A percentile compares a stretch with the other conserved stretches of the same genome.
Evolutionary conservation across 2,113 vertebrate species (phyloP).

Genomic region (Alosa alosa): DNA sequence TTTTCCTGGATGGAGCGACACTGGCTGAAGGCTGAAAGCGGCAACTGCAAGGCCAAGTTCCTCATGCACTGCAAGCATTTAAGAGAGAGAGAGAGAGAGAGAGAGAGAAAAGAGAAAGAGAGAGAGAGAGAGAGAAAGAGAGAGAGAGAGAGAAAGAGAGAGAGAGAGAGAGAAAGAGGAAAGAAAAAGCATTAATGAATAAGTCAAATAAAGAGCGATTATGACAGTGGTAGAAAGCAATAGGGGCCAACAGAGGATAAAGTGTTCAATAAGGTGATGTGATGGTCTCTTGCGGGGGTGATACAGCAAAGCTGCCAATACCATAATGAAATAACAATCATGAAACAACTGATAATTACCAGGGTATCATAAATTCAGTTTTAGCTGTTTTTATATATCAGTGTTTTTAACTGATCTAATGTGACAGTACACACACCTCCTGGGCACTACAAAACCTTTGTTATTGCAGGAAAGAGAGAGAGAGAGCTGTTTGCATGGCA

Average conservation of each 20-base stretch:
- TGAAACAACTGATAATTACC: background rate
- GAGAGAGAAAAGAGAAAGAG: conserved; percentile 19
- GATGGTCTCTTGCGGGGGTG: background rate
- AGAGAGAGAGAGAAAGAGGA: background rate
- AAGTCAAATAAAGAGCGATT: background rate
- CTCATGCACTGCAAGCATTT: conserved; percentile 66
- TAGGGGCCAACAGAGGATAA: background rate
- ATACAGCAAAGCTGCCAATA: background rate
- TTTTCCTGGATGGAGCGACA: conserved; percentile 69
- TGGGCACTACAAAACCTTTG: background rate
- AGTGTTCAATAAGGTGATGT: background rate
- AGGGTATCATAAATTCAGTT: background rate
- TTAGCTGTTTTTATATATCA: background rate
- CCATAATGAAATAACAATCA: background rate
- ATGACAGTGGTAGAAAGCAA: background rate
- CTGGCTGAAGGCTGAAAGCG: conserved; percentile 62
- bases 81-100: conserved; percentile 23
- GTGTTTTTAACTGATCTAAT: background rate
- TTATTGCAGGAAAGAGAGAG: background rate
- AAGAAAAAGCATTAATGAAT: background rate
- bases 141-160: background rate
- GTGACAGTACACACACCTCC: background rate
- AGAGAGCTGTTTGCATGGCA: background rate
- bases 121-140: conserved; percentile 15
- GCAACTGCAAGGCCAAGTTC: conserved; percentile 65